Evolutionary conservation across 2,797 vertebrate genomes (phyloP).

Genomic region (Coregonus suidteri): DNA sequence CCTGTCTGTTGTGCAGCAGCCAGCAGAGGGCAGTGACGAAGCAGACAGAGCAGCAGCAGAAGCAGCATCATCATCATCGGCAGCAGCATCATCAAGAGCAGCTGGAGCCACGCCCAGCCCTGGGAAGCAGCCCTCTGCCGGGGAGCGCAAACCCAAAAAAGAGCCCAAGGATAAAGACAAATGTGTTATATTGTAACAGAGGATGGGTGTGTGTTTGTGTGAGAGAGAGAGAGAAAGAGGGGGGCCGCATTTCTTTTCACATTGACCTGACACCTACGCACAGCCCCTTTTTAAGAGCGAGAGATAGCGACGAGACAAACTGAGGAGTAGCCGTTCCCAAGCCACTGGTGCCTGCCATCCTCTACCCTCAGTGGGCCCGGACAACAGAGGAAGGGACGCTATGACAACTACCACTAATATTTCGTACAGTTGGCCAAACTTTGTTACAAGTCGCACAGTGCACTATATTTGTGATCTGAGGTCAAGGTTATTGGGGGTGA

Average conservation of each 20-base stretch:
- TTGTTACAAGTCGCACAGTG: conserved; percentile 79
- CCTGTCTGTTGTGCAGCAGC: conserved; percentile 45
- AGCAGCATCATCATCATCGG: conserved; percentile 42
- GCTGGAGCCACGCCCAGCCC: conserved; percentile 78
- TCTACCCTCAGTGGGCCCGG: conserved; percentile 75
- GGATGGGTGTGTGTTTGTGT: conserved; percentile 15
- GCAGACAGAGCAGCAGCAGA: conserved; percentile 32
- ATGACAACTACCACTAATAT: conserved; percentile 71
- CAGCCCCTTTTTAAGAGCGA: conserved; percentile 52
- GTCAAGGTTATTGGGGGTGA: conserved; percentile 54
- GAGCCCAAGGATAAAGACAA: conserved; percentile 89
- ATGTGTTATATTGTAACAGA: conserved; percentile 93
- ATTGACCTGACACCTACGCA: conserved; percentile 63
- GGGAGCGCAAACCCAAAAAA: conserved; percentile 90
- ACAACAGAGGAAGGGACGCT: conserved; percentile 75
- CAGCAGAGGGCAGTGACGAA: conserved; percentile 56
- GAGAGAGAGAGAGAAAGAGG: conserved; percentile 45
- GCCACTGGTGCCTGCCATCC: conserved; percentile 94
- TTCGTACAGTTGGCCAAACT: conserved; percentile 83
- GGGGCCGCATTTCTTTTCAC: conserved; percentile 53
- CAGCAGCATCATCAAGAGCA: conserved; percentile 39
- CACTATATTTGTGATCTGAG: conserved; percentile 69
- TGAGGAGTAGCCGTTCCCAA: conserved; percentile 82
- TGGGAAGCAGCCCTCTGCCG: conserved; percentile 81
- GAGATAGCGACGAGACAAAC: conserved; percentile 59